phyloP scores from a whole-genome alignment of 2,113 vertebrate genomes.

The Crotalus helleri region DNA sequence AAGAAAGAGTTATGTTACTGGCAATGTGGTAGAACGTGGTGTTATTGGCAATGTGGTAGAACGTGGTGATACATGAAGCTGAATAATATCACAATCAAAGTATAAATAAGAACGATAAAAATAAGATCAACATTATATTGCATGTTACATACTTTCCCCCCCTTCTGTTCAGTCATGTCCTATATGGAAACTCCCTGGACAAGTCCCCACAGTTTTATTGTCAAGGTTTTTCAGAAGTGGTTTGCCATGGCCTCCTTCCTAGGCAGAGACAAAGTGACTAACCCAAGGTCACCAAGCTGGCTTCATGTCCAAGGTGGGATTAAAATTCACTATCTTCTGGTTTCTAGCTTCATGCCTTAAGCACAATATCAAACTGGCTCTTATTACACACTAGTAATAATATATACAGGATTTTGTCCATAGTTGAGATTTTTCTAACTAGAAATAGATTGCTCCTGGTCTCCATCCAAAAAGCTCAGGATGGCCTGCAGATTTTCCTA shows the following conservation, averaged over 20 bases:
- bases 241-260: not conserved
- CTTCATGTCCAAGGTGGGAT: not conserved
- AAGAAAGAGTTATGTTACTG: not conserved
- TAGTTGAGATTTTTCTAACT: not conserved
- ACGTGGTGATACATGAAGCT: not conserved
- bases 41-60: not conserved
- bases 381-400: not conserved
- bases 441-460: not conserved
- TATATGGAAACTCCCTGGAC: not conserved
- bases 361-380: not conserved
- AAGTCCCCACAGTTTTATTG: not conserved
- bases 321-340: not conserved
- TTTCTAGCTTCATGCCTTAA: not conserved
- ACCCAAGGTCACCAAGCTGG: not conserved
- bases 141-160: not conserved
- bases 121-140: not conserved
- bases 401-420: not conserved
- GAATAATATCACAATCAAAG: not conserved
- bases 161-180: not conserved
- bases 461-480: not conserved
- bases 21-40: not conserved
- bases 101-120: not conserved
- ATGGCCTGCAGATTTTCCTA: not conserved
- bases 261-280: not conserved
- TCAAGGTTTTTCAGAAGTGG: not conserved